phyloP scores from a whole-genome alignment of 2,113 vertebrate species.

The Danionella cerebrum region DNA sequence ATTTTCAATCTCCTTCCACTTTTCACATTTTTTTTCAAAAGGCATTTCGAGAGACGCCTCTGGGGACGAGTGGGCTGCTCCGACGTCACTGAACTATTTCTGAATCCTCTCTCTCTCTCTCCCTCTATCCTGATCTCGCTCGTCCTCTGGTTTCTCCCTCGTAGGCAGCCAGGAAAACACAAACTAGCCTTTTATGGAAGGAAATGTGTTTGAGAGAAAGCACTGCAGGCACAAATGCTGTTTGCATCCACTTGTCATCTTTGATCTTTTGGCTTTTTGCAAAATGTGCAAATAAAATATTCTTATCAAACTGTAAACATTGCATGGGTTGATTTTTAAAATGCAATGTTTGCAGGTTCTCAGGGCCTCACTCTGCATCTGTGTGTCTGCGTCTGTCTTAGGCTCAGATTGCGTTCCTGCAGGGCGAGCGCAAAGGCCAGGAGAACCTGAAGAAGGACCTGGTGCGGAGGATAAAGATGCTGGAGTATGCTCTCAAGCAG shows the following conservation, averaged over 20 bases:
- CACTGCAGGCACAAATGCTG: no score
- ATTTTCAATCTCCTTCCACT: background rate
- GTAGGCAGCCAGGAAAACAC: background rate
- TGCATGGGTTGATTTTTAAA: no score
- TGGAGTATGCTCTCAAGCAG: slow-evolving; percentile 64
- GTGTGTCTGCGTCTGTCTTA: slow-evolving; percentile 26
- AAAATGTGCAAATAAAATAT: no score
- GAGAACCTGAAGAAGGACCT: slow-evolving; percentile 68
- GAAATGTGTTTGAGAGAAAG: no score
- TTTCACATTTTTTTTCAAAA: background rate
- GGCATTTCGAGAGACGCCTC: slow-evolving; percentile 16
- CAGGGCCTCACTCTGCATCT: background rate
- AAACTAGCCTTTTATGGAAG: background rate
- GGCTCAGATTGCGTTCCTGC: slow-evolving; percentile 65
- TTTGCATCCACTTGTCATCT: no score
- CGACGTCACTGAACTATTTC: slow-evolving; percentile 36
- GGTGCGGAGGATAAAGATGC: slow-evolving; percentile 66
- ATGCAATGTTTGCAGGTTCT: no score
- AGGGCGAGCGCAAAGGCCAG: slow-evolving; percentile 63
- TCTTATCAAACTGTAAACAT: no score
- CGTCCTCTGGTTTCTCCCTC: background rate
- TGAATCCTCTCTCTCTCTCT: slow-evolving; percentile 8
- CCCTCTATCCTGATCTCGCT: background rate
- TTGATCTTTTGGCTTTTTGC: no score
- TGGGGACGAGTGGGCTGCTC: slow-evolving; percentile 22